Base-by-base conservation (phyloP, 2,797 vertebrate species). In the Darevskia nairensis region DNA sequence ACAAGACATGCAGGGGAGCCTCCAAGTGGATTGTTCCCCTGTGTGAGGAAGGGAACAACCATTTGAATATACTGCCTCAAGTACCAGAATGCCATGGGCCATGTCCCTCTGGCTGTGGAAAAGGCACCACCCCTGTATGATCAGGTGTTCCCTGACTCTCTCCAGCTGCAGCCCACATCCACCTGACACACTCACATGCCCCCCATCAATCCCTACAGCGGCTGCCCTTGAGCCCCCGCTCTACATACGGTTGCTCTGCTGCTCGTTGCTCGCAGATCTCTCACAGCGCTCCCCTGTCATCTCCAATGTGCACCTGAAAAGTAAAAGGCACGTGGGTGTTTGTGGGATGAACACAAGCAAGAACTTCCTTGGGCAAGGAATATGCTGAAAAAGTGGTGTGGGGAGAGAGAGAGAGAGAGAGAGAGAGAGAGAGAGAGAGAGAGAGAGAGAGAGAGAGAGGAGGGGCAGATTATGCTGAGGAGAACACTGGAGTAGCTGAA, bases 281-380 rank as follows among this genome's bases (percentile, higher is more conserved):
- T 98, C 97, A 39, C 98, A 99, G 84, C 96, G 98, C 21, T 96
- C 92, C 41, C 98, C 98, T 0, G 94, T 95, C 97, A 97, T 95
- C 76, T 98, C 98, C 23, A 92, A 4, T 0, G 97, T 96, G 91
- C 98, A 99, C 95, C 98, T 99, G 89, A 29, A 80, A 75, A 87
- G 13, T 19, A 80, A 68, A 87, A 68, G 4, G 4, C 81, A 74
- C 3, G 61, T 61, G 2, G 87, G 80, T 77, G 46, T 23, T 61
- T 66, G 61, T 25, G 61, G 72, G 8, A 88, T 15, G 61, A 32
- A 25, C 19, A 6, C 25, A 11, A 44, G 23, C 29, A 71, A n/a
- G 8, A 17, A 23, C 64, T 39, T 64, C 13, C 4, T 21, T 19
- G 29, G 41, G 15, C 55, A 39, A n/a, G 41, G 50, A 66, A 80